These are phyloP conservation scores for Eilema caniola DNA, from an alignment of 2,888 invertebrate genomes.

Conservation along the genomic window DNA sequence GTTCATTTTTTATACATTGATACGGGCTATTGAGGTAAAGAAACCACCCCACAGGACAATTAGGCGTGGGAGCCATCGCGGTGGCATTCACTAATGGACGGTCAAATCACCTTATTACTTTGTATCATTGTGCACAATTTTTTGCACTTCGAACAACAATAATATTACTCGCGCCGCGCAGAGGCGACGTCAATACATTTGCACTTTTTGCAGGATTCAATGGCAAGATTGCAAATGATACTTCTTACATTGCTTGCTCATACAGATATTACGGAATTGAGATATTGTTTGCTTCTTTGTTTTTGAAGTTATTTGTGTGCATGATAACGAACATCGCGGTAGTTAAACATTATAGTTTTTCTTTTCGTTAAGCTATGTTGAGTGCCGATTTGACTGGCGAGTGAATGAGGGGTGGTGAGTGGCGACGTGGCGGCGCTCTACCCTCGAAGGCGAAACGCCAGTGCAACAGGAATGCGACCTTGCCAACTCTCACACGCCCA, in stretches of 20 bases:
- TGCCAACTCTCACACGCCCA: slow-evolving; percentile 80
- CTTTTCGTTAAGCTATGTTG: background rate
- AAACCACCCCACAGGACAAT: slow-evolving; percentile 69
- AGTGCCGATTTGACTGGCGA: background rate
- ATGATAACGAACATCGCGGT: background rate
- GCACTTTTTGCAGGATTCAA: slow-evolving; percentile 61
- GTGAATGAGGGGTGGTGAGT: slow-evolving; percentile 30
- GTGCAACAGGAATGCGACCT: slow-evolving; percentile 73
- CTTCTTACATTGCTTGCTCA: slow-evolving; percentile 24
- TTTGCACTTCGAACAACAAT: slow-evolving; percentile 64
- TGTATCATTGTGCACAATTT: slow-evolving; percentile 77
- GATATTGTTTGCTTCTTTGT: background rate
- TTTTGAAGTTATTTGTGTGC: background rate
- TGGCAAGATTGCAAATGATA: slow-evolving; percentile 37
- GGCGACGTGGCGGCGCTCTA: slow-evolving; percentile 50
- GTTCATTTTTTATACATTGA: slow-evolving; percentile 37
- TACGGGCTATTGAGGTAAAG: slow-evolving; percentile 56
- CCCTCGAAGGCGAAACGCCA: slow-evolving; percentile 42
- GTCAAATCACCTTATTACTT: slow-evolving; percentile 79
- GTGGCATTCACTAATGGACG: slow-evolving; percentile 79
- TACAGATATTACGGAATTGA: slow-evolving; percentile 1
- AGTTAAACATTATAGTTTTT: background rate
- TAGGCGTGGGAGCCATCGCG: slow-evolving; percentile 78
- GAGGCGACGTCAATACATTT: slow-evolving; percentile 55
- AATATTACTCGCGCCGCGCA: slow-evolving; percentile 52